Evolutionary conservation across 2,888 invertebrate species (phyloP).

Genomic region (Drosophila birchii): DNA sequence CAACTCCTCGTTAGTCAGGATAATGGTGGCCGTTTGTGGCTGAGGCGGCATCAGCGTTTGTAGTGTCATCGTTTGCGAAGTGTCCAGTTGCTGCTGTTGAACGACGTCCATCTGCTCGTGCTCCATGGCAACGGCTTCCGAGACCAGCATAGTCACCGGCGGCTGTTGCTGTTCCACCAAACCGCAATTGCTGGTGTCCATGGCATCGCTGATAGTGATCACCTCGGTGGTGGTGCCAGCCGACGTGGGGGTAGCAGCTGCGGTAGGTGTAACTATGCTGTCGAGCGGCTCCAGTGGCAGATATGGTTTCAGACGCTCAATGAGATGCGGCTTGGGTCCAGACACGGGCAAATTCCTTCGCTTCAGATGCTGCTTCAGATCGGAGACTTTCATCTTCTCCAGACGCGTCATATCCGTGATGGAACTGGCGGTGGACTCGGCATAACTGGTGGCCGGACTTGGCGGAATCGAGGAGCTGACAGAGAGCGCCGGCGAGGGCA

Average conservation of each 20-base stretch:
- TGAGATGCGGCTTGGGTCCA: slow-evolving; percentile 97
- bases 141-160: slow-evolving; percentile 75
- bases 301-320: slow-evolving; percentile 94
- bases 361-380: slow-evolving; percentile 96
- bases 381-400: slow-evolving; percentile 98
- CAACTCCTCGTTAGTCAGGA: slow-evolving; percentile 88
- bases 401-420: slow-evolving; percentile 87
- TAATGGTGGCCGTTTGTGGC: slow-evolving; percentile 83
- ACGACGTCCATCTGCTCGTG: slow-evolving; percentile 85
- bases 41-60: slow-evolving; percentile 80
- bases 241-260: slow-evolving; percentile 17
- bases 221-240: slow-evolving; percentile 59
- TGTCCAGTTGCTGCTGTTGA: slow-evolving; percentile 77
- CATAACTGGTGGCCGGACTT: slow-evolving; percentile 83
- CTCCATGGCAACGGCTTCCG: slow-evolving; percentile 55
- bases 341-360: slow-evolving; percentile 97
- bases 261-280: slow-evolving; percentile 58
- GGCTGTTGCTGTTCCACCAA: slow-evolving; percentile 36
- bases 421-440: slow-evolving; percentile 80
- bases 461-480: slow-evolving; percentile 85
- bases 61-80: slow-evolving; percentile 77
- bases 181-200: slow-evolving; percentile 80
- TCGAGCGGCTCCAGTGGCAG: slow-evolving; percentile 85
- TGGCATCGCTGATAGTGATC: slow-evolving; percentile 69
- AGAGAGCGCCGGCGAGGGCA: slow-evolving; percentile 86